Base-by-base conservation (phyloP, 2,113 vertebrate genomes). In the Amblyopsis rosae region DNA sequence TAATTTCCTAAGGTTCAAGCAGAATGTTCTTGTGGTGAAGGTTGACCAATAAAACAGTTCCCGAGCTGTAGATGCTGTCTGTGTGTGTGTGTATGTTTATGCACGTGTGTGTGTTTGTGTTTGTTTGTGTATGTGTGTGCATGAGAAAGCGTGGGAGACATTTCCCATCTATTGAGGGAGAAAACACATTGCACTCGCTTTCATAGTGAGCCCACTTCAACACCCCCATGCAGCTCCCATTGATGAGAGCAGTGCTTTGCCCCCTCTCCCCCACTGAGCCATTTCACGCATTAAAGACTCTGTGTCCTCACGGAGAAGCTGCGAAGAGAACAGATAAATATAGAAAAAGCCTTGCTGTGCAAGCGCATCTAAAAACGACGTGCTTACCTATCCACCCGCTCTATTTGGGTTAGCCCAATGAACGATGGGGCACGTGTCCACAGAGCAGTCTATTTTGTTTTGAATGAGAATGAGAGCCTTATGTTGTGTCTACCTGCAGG, bases 171-270 rank as follows among this genome's bases (percentile, higher is more conserved):
- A 69, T 47, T 54, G 77, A 81, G 81, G 70, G 56, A 46, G 59
- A 86, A 82, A 82, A 86, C 72, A 82, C 83, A 87, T 66, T 74
- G 70, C 76, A 59, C 86, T 84, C 51, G 46, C 86, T 77, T 57
- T 16, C 66, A 75, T 81, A 85, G 78, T 65, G 73, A 83, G 79
- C 76, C 85, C 83, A 86, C 87, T 88, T 81, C 78, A 86, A 55
- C 64, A 61, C 58, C 62, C 76, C 77, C 68, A 72, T 80, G 72
- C 68, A 75, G 84, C 74, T 82, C 65, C 80, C 80, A 83, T 83
- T 86, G 88, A 91, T 81, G 85, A 87, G 82, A 87, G 81, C 64
- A 67, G 15, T 80, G 76, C 83, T 83, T 75, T 82, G 79, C 63
- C 84, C 86, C 41, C 68, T 13, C 26, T 73, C 59, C 76, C 81